phyloP scores from a whole-genome alignment of 64 coral and sea anemone genomes.

The Montipora cactus region DNA sequence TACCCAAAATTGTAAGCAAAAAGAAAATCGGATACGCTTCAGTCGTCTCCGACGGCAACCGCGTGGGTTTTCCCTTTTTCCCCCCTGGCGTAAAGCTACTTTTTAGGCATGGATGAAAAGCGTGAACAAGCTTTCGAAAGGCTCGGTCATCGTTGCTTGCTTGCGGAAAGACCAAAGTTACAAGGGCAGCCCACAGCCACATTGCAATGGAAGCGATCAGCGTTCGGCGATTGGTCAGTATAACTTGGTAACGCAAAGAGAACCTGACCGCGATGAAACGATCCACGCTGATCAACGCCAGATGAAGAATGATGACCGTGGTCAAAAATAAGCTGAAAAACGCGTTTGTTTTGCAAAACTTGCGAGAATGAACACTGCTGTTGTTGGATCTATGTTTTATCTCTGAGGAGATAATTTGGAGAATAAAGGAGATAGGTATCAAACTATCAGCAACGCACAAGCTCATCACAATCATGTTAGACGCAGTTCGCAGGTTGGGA shows the following conservation, averaged over 20 bases:
- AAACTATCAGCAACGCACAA: constrained; percentile 8
- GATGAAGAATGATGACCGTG: constrained; percentile 14
- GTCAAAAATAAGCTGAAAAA: too few species aligned
- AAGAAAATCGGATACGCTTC: not conserved
- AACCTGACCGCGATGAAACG: constrained; percentile 3
- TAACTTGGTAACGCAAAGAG: not conserved
- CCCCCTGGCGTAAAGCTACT: not conserved
- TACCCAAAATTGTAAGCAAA: not conserved
- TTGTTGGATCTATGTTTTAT: not conserved
- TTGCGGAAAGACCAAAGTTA: not conserved
- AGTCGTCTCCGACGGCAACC: too few species aligned
- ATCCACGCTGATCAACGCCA: constrained; percentile 18
- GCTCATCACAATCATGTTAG: constrained; percentile 24
- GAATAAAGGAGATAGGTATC: too few species aligned
- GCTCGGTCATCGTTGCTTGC: too few species aligned
- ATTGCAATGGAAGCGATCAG: not conserved
- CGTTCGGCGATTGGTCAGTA: constrained; percentile 22
- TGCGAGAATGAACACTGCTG: too few species aligned
- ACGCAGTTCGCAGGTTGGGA: constrained; percentile 8
- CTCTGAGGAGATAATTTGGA: too few species aligned
- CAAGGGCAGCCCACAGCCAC: not conserved
- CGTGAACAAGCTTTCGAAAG: not conserved
- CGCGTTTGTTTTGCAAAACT: too few species aligned
- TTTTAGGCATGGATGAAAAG: not conserved
- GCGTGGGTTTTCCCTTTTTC: too few species aligned